Conservation (phyloP, 2,113 vertebrate species). For the Leptobrachium leishanense region DNA sequence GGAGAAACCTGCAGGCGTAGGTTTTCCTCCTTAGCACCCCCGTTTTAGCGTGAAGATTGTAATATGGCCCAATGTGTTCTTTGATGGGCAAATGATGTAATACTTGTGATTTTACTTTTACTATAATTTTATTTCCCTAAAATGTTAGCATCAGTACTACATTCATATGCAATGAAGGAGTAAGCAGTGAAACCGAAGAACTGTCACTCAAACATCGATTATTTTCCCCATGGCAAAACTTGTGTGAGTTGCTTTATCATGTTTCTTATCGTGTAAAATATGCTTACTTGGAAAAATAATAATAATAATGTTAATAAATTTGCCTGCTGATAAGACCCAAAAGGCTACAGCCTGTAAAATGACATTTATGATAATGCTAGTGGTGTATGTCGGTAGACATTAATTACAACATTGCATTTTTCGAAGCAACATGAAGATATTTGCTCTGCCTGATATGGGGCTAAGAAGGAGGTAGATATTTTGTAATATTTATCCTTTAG, state of each 20-base stretch:
- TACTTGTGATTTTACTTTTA: too few species aligned
- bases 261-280: too few species aligned
- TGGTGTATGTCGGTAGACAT: neutral
- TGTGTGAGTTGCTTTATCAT: too few species aligned
- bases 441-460: slow-evolving; percentile 21
- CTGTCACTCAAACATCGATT: neutral
- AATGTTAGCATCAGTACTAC: too few species aligned
- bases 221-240: neutral
- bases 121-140: too few species aligned
- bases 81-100: too few species aligned
- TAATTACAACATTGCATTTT: slow-evolving; percentile 1
- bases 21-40: too few species aligned
- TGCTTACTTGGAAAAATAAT: neutral
- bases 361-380: neutral
- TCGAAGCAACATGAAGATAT: neutral
- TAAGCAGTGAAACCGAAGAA: too few species aligned
- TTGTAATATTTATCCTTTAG: slow-evolving; percentile 40
- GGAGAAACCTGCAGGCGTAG: too few species aligned
- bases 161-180: too few species aligned
- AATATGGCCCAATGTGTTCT: too few species aligned
- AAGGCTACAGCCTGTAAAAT: neutral
- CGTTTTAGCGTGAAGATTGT: too few species aligned
- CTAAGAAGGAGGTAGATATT: slow-evolving; percentile 44
- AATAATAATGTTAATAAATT: neutral
- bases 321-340: neutral